These are phyloP conservation scores for Tetramorium alpestre DNA, from an alignment of 1,140 invertebrate species.

Conservation along the genomic window DNA sequence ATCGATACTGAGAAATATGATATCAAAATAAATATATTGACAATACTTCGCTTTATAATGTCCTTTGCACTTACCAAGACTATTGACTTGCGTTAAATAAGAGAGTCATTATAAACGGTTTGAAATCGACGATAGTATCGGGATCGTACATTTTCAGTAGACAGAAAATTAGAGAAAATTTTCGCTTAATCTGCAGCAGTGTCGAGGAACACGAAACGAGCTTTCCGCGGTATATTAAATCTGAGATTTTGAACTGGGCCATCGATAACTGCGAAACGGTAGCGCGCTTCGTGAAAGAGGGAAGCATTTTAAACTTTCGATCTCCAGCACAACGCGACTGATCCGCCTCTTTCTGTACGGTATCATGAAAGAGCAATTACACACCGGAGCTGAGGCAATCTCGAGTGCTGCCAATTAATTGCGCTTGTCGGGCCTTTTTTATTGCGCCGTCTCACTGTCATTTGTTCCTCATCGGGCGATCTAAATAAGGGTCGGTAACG, in stretches of 20 bases:
- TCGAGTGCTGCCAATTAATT: constrained; percentile 47
- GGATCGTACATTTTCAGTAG: not conserved
- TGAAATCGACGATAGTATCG: not conserved
- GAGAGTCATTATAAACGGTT: no score
- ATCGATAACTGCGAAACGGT: constrained; percentile 31
- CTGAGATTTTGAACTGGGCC: not conserved
- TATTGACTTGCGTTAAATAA: not conserved
- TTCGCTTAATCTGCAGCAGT: not conserved
- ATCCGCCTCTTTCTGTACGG: not conserved
- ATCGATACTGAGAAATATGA: not conserved
- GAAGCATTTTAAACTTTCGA: constrained; percentile 47
- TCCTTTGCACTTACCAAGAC: not conserved
- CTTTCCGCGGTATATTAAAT: constrained; percentile 13
- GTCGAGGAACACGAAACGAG: not conserved
- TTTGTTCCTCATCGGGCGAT: constrained; percentile 50
- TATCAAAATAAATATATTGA: not conserved
- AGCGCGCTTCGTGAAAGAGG: not conserved
- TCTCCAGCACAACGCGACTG: not conserved
- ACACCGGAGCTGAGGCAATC: not conserved
- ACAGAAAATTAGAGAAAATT: not conserved
- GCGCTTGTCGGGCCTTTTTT: constrained; percentile 27
- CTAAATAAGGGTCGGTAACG: constrained; percentile 50
- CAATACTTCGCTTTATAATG: not conserved
- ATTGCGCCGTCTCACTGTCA: constrained; percentile 50
- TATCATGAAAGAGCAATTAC: constrained; percentile 43